phyloP scores from a whole-genome alignment of 2,113 vertebrate species.

The Lamprologus speciosus region DNA sequence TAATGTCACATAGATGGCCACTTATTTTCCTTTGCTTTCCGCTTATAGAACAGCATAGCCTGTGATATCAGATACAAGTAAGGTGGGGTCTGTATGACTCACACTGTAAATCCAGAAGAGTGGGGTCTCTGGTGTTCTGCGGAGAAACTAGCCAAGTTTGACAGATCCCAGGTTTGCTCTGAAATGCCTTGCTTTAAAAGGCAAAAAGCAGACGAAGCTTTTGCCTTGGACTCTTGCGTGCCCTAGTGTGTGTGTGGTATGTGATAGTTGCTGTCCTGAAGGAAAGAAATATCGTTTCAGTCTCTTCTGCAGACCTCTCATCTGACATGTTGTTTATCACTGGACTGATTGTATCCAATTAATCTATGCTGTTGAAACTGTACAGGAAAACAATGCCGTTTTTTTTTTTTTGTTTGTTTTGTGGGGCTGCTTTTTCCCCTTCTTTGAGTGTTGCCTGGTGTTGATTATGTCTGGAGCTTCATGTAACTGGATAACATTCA shows the following conservation, averaged over 20 bases:
- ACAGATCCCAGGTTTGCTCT: slow-evolving; percentile 60
- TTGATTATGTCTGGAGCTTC: neutral
- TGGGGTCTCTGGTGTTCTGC: slow-evolving; percentile 42
- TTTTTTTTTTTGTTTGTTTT: neutral
- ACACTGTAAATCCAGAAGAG: neutral
- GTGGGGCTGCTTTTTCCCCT: neutral
- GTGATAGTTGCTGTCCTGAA: slow-evolving; percentile 12
- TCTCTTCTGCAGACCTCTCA: slow-evolving; percentile 21
- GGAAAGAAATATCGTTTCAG: slow-evolving; percentile 29
- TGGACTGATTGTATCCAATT: slow-evolving; percentile 24
- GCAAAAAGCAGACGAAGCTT: slow-evolving; percentile 48
- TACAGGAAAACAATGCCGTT: neutral
- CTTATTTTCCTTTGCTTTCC: neutral
- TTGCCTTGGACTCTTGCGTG: slow-evolving; percentile 22
- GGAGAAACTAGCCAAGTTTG: slow-evolving; percentile 61
- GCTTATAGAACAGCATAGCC: slow-evolving; percentile 3
- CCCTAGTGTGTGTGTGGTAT: slow-evolving; percentile 35
- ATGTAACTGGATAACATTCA: slow-evolving; percentile 24
- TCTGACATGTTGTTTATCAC: slow-evolving; percentile 35
- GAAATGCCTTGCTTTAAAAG: slow-evolving; percentile 72
- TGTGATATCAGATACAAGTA: slow-evolving; percentile 19
- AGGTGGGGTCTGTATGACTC: slow-evolving; percentile 44
- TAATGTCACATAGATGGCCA: neutral
- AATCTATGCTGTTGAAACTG: slow-evolving; percentile 12
- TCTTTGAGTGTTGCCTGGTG: neutral